Base-by-base conservation (phyloP, 2,113 vertebrate species). In the Melanerpes formicivorus region DNA sequence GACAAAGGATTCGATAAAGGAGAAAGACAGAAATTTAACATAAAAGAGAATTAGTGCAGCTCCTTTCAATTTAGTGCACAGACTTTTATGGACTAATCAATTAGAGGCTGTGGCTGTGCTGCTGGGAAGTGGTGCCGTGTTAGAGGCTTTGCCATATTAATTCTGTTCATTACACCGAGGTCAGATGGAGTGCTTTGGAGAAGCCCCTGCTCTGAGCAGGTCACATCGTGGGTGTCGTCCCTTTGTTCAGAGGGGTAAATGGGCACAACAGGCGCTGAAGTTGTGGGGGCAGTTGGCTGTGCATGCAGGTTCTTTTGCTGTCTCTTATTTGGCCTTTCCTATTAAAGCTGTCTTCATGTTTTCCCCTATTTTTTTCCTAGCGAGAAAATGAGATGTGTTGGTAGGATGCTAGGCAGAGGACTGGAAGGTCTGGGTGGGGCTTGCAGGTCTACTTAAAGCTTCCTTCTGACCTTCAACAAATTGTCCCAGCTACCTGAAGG, bases 11-110 rank as follows among this genome's bases (percentile, higher is more conserved):
- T 98, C 97, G 98, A 98, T 98, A 98, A 98, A 98, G 96, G 97
- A 96, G 97, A 97, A 97, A 98, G 98, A 98, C 97, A 98, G 98
- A 98, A 98, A 98, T 98, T 98, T 98, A 98, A 98, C 98, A 98
- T 98, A 98, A 98, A 98, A 98, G 98, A 98, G 98, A 98, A 98
- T 98, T 98, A 98, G 97, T 98, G 97, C 97, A 70, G 98, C 98
- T 97, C 97, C 97, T 97, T 98, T 98, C 98, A 98, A 98, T 98
- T 98, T 98, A 98, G 97, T 98, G 97, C 97, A 97, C 97, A 97
- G 98, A 97, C 97, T 98, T 97, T 98, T 98, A 98, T 98, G 97
- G 97, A 97, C 97, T 98, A 98, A 98, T 98, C 98, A 98, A 98
- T 98, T 98, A 98, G 97, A 98, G 97, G 97, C 97, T 97, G 96